Percentiles rank a stretch among this genome's conserved stretches.
These are phyloP conservation scores for Cossypha niveicapilla DNA, from an alignment of 2,797 vertebrate species.

Conservation along the genomic window DNA sequence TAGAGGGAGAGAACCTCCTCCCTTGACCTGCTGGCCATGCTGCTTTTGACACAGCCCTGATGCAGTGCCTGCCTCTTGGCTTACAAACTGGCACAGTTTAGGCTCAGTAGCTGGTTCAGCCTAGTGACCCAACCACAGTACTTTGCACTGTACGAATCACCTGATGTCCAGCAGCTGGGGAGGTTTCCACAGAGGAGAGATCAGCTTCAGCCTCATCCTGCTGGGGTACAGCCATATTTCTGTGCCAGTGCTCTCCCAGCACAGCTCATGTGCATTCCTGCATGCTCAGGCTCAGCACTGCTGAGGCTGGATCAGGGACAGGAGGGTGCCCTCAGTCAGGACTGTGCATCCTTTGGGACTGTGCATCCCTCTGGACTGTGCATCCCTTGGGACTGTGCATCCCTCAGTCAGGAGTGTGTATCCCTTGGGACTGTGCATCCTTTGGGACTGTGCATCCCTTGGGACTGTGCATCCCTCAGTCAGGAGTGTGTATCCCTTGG, in stretches of 20 bases:
- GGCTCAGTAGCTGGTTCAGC: neutral
- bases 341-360: no score
- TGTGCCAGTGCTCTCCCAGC: accelerated
- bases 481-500: no score
- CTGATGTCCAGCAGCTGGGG: neutral
- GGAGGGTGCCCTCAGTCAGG: neutral
- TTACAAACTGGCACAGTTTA: neutral
- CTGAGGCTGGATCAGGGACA: accelerated
- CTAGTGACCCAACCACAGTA: neutral
- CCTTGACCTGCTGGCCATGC: no score
- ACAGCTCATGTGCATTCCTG: accelerated
- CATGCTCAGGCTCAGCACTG: accelerated
- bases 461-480: neutral
- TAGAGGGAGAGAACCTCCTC: no score
- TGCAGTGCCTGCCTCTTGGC: no score
- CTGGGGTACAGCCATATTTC: accelerated
- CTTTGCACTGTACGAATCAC: neutral
- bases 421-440: no score
- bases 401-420: neutral
- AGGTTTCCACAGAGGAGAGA: neutral
- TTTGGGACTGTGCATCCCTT: no score
- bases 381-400: neutral
- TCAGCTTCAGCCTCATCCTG: neutral
- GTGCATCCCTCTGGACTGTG: no score
- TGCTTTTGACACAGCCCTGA: no score